Evolutionary conservation across 2,888 invertebrate species (phyloP).

Genomic region (Dyspetes luteomarginatus): DNA sequence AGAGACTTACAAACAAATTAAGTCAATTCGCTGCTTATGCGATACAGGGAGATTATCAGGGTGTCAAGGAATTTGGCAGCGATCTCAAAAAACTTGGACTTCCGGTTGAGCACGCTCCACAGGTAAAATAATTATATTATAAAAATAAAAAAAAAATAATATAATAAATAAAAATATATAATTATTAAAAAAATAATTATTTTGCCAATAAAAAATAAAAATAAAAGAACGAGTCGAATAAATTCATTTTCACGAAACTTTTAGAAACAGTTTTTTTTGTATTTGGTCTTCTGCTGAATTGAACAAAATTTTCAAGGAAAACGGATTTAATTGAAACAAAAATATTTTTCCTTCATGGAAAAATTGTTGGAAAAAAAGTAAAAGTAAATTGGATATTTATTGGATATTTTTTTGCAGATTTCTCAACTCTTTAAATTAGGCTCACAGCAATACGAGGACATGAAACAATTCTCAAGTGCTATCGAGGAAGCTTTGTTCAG

Average conservation of each 20-base stretch:
- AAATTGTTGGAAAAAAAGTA: too few relatives aligned
- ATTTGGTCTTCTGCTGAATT: too few relatives aligned
- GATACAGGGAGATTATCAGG: slow-evolving; percentile 96
- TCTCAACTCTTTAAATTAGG: slow-evolving; percentile 98
- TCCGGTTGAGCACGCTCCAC: slow-evolving; percentile 98
- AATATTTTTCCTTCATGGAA: too few relatives aligned
- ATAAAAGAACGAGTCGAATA: too few relatives aligned
- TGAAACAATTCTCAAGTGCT: slow-evolving; percentile 95
- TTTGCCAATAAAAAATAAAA: too few relatives aligned
- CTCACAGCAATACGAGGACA: slow-evolving; percentile 93
- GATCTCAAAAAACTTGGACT: slow-evolving; percentile 96
- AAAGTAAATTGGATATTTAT: too few relatives aligned
- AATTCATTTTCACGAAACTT: too few relatives aligned
- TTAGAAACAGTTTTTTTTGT: too few relatives aligned
- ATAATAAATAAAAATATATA: too few relatives aligned
- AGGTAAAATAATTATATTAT: slow-evolving; percentile 84
- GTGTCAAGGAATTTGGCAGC: slow-evolving; percentile 96
- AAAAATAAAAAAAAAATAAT: neutral
- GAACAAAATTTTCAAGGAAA: too few relatives aligned
- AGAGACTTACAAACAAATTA: slow-evolving; percentile 94
- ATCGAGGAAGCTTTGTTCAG: slow-evolving; percentile 97
- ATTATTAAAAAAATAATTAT: too few relatives aligned
- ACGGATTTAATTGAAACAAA: neutral
- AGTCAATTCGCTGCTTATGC: slow-evolving; percentile 97
- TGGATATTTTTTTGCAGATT: slow-evolving; percentile 87